Evolutionary conservation across 2,113 vertebrate genomes (phyloP).

Genomic region (Psittacula cyanocephala): DNA sequence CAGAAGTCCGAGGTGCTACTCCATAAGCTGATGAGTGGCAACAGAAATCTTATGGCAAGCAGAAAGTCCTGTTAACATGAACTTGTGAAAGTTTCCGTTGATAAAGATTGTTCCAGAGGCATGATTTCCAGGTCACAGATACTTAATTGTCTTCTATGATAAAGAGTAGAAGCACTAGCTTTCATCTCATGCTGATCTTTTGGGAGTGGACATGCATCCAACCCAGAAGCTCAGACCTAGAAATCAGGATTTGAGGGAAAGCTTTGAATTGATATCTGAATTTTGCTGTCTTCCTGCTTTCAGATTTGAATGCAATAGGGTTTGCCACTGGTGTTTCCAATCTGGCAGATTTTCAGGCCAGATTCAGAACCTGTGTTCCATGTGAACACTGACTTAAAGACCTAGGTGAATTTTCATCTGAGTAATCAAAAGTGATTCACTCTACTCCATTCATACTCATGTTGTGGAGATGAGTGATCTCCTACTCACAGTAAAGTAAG

Average conservation of each 20-base stretch:
- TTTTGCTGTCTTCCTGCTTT: not conserved
- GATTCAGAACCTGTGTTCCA: not conserved
- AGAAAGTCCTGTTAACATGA: not conserved
- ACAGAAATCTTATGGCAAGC: not conserved
- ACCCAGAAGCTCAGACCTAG: not conserved
- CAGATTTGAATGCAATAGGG: not conserved
- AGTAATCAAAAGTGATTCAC: not conserved
- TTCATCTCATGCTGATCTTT: not conserved
- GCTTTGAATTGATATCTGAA: not conserved
- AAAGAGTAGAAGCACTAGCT: not conserved
- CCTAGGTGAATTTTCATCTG: not conserved
- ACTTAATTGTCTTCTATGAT: not conserved
- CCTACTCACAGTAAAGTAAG: not conserved
- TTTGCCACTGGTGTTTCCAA: not conserved
- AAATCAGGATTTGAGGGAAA: not conserved
- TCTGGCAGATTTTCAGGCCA: not conserved
- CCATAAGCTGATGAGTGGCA: not conserved
- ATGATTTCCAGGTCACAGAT: not conserved
- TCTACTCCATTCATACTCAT: not conserved
- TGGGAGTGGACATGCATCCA: not conserved
- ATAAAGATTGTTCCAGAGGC: not conserved
- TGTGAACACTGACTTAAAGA: not conserved
- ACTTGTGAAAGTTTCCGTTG: not conserved
- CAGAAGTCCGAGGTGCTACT: not conserved
- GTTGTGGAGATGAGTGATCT: not conserved